A percentile compares a stretch with the other conserved stretches of the same genome.
Evolutionary conservation across 2,888 invertebrate species (phyloP).

Genomic region (Macrophya alboannulata): DNA sequence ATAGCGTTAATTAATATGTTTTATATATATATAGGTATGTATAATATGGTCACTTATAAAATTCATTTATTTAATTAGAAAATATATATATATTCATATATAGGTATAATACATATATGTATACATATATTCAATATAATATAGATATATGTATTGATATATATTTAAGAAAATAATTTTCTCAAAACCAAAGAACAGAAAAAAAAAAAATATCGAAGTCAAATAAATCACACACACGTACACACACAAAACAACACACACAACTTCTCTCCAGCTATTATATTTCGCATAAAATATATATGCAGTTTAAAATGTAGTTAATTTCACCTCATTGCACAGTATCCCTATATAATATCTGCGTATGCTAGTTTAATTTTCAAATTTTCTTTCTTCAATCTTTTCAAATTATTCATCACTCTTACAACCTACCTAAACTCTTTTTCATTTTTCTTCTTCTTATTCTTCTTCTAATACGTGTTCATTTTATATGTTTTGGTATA

Average conservation of each 20-base stretch:
- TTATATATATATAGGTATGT: constrained; percentile 57
- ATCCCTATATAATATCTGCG: constrained; percentile 32
- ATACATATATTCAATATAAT: constrained; percentile 52
- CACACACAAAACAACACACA: too few relatives aligned
- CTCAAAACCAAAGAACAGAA: not conserved
- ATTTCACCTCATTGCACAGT: constrained; percentile 44
- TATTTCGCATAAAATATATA: constrained; percentile 22
- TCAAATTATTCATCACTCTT: not conserved
- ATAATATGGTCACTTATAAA: constrained; percentile 71
- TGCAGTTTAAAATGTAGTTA: constrained; percentile 21
- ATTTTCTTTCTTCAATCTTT: not conserved
- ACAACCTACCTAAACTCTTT: not conserved
- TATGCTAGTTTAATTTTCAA: constrained; percentile 7
- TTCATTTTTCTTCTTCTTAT: not conserved
- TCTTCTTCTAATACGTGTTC: not conserved
- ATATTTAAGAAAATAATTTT: not conserved
- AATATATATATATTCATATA: constrained; percentile 65
- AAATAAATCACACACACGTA: constrained; percentile 7
- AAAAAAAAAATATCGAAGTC: not conserved
- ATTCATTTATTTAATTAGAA: constrained; percentile 66
- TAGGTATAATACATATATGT: constrained; percentile 58
- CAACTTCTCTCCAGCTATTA: not conserved
- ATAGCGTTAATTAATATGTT: too few relatives aligned
- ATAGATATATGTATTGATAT: constrained; percentile 63
- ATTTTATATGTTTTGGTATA: not conserved